These are phyloP conservation scores for Sarcoramphus papa DNA, from an alignment of 2,797 vertebrate species.

Conservation along the genomic window DNA sequence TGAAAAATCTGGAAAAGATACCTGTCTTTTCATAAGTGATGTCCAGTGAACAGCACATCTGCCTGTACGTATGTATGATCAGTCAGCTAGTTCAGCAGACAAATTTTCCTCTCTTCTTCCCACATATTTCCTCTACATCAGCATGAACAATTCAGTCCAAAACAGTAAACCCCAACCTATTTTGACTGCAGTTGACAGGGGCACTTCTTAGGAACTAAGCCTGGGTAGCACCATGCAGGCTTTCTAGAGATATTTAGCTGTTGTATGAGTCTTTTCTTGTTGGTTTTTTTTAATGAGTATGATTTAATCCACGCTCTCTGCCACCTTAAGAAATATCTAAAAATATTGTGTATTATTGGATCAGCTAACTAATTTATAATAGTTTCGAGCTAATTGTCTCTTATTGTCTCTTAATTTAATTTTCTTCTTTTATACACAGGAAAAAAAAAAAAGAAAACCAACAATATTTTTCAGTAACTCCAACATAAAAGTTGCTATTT, in stretches of 20 bases:
- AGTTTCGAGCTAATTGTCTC: neutral
- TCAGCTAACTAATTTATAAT: neutral
- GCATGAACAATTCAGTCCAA: neutral
- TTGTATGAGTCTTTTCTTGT: neutral
- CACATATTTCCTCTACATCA: neutral
- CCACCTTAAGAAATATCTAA: neutral
- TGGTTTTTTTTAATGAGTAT: neutral
- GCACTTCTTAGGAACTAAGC: neutral
- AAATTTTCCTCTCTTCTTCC: neutral
- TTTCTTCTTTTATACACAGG: neutral
- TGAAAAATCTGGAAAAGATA: neutral
- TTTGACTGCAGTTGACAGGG: neutral
- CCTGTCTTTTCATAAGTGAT: neutral
- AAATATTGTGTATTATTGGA: neutral
- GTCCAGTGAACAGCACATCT: neutral
- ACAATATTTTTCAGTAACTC: neutral
- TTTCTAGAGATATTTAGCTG: neutral
- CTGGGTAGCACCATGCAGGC: neutral
- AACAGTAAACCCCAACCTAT: neutral
- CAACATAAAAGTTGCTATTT: neutral
- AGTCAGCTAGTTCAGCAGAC: neutral
- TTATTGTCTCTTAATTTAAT: neutral
- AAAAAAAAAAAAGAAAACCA: neutral
- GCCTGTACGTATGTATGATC: neutral
- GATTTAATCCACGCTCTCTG: neutral